These are phyloP conservation scores for Procavia capensis DNA, from an alignment of 2,113 vertebrate genomes.

Conservation along the genomic window DNA sequence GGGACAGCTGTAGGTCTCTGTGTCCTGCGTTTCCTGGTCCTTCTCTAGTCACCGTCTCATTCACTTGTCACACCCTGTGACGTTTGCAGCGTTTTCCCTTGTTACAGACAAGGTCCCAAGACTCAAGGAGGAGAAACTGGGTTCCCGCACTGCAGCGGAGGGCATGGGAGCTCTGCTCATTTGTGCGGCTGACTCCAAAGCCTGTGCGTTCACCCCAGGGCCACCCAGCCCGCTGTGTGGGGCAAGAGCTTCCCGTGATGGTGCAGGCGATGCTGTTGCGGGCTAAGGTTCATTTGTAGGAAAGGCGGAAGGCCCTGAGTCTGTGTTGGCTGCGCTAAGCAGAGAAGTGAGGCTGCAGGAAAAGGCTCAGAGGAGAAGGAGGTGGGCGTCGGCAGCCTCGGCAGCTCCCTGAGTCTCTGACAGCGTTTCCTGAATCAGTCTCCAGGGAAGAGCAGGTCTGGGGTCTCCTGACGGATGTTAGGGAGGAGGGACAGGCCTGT, in stretches of 20 bases:
- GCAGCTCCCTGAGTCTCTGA: too few species aligned
- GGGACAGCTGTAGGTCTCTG: not conserved
- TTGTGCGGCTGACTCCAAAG: not conserved
- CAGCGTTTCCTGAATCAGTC: too few species aligned
- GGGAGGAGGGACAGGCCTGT: too few species aligned
- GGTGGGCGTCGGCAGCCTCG: too few species aligned
- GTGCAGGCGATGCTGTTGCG: not conserved
- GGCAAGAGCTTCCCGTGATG: not conserved
- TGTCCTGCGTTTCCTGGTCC: not conserved
- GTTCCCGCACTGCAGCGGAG: fast-evolving
- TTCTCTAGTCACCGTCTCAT: not conserved
- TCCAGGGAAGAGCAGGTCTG: not conserved
- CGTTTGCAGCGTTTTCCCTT: not conserved
- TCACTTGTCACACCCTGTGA: too few species aligned
- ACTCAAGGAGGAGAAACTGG: not conserved
- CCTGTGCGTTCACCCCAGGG: fast-evolving
- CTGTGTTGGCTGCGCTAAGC: not conserved
- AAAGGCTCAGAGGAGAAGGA: too few species aligned
- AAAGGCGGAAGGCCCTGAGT: not conserved
- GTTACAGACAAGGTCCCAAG: not conserved
- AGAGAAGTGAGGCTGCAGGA: too few species aligned
- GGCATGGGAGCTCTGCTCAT: not conserved
- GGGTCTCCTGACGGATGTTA: not conserved
- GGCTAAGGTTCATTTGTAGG: not conserved
- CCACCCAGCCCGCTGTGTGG: not conserved